Evolutionary conservation across 2,888 invertebrate genomes (phyloP), one percentile per base, ranked within the genome.

Genomic region (Troglohyphantes excavatus): DNA sequence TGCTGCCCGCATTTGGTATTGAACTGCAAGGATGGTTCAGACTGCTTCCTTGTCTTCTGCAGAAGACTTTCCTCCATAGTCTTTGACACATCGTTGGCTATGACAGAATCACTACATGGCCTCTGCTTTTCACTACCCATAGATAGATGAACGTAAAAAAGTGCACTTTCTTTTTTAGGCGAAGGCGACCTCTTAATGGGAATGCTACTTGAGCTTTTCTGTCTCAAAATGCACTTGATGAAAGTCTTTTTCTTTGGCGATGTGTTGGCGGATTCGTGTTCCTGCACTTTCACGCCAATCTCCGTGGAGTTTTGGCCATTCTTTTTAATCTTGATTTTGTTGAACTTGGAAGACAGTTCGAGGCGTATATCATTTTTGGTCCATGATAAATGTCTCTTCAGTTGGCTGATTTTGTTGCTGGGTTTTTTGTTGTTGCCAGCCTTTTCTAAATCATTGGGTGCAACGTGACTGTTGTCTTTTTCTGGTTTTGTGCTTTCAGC

Each of bases 321-420:
- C 90, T 94, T 94, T 21, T 94, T 94, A 92, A 94, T 94, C 68
- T 94, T 93, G 76, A 94, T 94, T 75, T 91, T 92, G 17, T 91
- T 91, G 11, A 91, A 86, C 68, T 91, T 92, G 0, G 91, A 91
- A 2, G 91, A 82, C 11, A 95, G 92, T 19, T 94, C 94, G 91
- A 95, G 95, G n/a, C 95, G 95, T 90, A 96, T 95, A 92, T 96
- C 94, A 91, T 93, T 94, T 92, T 94, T 94, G 9, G 94, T 94
- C 91, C 94, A 92, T 0, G 95, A 95, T 93, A 95, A 94, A 92
- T 95, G 96, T 26, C 92, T 90, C 84, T 91, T 91, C 19, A 91
- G 73, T 72, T 90, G 90, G 23, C 89, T 83, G n/a, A 90, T 90
- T 59, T 83, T 83, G 19, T 90, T 79, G 1, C 72, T 72, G 2